A percentile compares a stretch with the other conserved stretches of the same genome.
phyloP scores from a whole-genome alignment of 2,113 vertebrate genomes.

The Hypomesus transpacificus region DNA sequence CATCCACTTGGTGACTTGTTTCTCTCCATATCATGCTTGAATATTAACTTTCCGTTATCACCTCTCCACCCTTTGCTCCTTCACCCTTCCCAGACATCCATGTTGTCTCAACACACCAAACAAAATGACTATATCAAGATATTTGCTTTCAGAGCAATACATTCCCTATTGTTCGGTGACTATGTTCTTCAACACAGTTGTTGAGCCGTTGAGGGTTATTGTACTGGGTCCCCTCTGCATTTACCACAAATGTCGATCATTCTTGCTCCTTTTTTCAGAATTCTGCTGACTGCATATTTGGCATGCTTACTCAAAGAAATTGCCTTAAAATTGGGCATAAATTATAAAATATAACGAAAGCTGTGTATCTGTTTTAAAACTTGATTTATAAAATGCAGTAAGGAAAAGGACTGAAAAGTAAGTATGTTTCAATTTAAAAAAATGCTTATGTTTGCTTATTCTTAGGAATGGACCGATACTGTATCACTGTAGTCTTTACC shows the following conservation, averaged over 20 bases:
- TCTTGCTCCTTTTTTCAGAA: background rate
- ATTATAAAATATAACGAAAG: too few relatives aligned
- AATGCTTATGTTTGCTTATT: too few relatives aligned
- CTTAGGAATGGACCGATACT: too few relatives aligned
- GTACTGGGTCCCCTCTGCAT: background rate
- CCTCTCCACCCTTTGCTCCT: background rate
- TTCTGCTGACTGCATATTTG: background rate
- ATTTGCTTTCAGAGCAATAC: too few relatives aligned
- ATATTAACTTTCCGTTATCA: conserved; percentile 39
- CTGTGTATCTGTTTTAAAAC: too few relatives aligned
- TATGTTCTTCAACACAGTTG: background rate
- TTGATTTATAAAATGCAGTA: too few relatives aligned
- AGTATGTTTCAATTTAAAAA: too few relatives aligned
- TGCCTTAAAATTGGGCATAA: too few relatives aligned
- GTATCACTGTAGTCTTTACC: too few relatives aligned
- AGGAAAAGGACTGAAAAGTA: too few relatives aligned
- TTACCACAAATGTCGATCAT: background rate
- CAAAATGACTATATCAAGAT: background rate
- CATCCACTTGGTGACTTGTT: background rate
- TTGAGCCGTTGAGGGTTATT: background rate
- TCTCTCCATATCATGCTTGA: conserved; percentile 22
- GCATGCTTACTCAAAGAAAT: background rate
- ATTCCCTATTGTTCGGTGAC: background rate
- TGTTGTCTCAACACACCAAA: background rate
- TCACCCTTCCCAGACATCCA: conserved; percentile 15